Percentiles rank a stretch among this genome's conserved stretches.
These are phyloP conservation scores for Sitta europaea DNA, from an alignment of 2,113 vertebrate genomes.

Conservation along the genomic window DNA sequence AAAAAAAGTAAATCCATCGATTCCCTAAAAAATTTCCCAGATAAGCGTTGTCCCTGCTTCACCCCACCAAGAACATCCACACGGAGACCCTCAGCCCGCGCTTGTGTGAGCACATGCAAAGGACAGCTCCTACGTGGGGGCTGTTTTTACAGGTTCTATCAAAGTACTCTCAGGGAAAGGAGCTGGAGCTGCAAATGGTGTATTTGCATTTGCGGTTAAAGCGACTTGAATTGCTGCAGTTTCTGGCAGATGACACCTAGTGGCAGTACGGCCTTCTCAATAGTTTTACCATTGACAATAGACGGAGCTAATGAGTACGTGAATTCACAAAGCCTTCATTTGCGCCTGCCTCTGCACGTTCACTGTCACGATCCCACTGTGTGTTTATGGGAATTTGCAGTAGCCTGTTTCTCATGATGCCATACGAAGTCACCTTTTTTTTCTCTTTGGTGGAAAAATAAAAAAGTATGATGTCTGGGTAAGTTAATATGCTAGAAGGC, in stretches of 20 bases:
- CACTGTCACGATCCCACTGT: accelerated
- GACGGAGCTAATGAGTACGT: background rate
- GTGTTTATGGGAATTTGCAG: background rate
- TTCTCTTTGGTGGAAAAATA: background rate
- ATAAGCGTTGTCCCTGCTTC: background rate
- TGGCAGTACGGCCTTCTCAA: background rate
- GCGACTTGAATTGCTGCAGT: background rate
- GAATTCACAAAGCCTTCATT: background rate
- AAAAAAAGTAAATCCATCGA: background rate
- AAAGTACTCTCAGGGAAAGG: background rate
- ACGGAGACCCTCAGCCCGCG: background rate
- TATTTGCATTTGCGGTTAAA: background rate
- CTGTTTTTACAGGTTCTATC: background rate
- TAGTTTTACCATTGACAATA: background rate
- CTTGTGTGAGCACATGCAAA: background rate
- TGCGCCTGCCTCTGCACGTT: background rate
- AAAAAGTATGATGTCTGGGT: background rate
- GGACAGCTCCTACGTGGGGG: background rate
- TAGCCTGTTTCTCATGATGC: background rate
- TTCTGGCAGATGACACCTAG: background rate
- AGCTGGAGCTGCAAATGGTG: background rate
- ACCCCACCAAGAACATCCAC: background rate
- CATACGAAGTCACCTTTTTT: accelerated
- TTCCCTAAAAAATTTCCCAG: background rate
- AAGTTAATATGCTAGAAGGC: background rate